Conservation (phyloP, 2,888 invertebrate species). For the Mythimna loreyi region DNA sequence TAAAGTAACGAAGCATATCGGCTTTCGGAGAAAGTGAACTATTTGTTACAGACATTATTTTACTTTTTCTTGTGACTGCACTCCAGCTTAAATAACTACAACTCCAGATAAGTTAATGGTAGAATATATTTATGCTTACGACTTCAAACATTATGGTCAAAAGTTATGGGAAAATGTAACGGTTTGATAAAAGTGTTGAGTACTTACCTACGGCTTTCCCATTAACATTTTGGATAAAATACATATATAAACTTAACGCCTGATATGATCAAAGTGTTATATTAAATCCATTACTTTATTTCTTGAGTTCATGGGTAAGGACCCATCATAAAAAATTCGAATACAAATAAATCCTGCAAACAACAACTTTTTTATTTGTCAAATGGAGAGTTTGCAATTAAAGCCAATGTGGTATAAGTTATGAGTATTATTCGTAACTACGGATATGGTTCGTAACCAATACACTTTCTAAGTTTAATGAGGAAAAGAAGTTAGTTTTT, state of each 20-base stretch:
- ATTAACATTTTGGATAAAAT: constrained; percentile 5
- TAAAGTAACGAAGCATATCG: constrained; percentile 69
- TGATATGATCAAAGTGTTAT: neutral
- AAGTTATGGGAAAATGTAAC: constrained; percentile 20
- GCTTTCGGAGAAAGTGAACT: constrained; percentile 62
- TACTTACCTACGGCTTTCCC: constrained; percentile 1
- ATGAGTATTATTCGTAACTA: too few species aligned
- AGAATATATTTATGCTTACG: constrained; percentile 29
- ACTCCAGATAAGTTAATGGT: constrained; percentile 37
- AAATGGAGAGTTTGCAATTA: neutral
- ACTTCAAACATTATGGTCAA: constrained; percentile 13
- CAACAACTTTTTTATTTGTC: neutral
- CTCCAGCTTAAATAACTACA: too few species aligned
- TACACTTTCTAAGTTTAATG: neutral
- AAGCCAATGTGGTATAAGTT: too few species aligned
- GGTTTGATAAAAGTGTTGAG: constrained; percentile 17
- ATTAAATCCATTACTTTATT: neutral
- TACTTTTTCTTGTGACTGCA: constrained; percentile 26
- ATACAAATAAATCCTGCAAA: neutral
- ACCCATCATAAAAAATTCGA: too few species aligned
- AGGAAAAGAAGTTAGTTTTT: constrained; percentile 8
- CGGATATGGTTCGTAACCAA: neutral
- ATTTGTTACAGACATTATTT: constrained; percentile 51
- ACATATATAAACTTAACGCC: neutral
- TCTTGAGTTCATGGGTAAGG: too few species aligned